These are phyloP conservation scores for Lagothrix lagotricha DNA, from an alignment of 2,797 vertebrate species.

Conservation along the genomic window DNA sequence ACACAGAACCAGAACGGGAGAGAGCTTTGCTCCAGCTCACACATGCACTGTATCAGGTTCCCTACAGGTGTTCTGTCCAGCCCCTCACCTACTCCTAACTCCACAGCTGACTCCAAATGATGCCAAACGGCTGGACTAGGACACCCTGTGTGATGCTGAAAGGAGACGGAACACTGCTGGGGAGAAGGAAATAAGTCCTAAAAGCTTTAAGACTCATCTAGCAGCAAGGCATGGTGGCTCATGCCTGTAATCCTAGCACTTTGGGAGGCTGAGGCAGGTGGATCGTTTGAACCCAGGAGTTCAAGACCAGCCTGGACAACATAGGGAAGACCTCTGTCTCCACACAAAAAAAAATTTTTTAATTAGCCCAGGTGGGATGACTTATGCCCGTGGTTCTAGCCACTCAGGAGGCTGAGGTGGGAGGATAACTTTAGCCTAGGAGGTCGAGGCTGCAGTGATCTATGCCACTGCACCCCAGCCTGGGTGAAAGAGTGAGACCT, in stretches of 20 bases:
- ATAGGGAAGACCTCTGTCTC: not conserved
- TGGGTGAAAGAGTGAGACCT: not conserved
- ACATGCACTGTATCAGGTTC: not conserved
- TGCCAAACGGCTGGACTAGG: not conserved
- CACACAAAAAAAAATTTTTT: not conserved
- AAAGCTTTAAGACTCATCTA: not conserved
- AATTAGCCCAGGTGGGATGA: not conserved
- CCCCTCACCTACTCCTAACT: not conserved
- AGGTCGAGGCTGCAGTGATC: not conserved
- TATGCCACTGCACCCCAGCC: not conserved
- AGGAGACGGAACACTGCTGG: not conserved
- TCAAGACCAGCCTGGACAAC: not conserved
- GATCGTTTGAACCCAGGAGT: not conserved
- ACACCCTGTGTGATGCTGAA: not conserved
- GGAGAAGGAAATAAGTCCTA: not conserved
- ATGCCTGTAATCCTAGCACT: not conserved
- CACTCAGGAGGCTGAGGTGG: not conserved
- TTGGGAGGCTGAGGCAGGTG: not conserved
- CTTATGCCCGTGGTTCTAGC: not conserved
- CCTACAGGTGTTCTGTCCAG: not conserved
- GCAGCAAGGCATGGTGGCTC: not conserved
- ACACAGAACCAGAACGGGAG: not conserved
- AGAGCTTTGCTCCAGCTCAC: not conserved
- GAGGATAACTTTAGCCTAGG: not conserved
- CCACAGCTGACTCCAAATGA: not conserved